Evolutionary conservation across 2,888 invertebrate genomes (phyloP).

Genomic region (Noctua janthe): DNA sequence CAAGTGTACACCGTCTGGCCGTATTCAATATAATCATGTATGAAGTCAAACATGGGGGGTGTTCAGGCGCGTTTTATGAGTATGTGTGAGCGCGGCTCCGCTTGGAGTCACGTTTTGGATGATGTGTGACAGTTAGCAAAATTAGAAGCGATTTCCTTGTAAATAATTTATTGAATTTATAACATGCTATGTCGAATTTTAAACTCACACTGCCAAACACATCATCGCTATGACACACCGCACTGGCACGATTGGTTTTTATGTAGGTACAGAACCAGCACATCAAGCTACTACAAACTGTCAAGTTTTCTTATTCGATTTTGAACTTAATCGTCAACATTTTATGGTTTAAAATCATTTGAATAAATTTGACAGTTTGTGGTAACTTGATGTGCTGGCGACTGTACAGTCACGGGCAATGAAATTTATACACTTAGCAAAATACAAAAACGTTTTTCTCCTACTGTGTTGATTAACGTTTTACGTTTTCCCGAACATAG

Average conservation of each 20-base stretch:
- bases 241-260: too few species aligned
- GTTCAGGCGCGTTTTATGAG: conserved; percentile 15
- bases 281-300: too few species aligned
- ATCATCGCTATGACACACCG: too few species aligned
- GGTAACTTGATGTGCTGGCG: too few species aligned
- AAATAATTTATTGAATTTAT: neutral
- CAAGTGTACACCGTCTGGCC: conserved; percentile 8
- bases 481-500: too few species aligned
- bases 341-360: too few species aligned
- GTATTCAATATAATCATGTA: conserved; percentile 35
- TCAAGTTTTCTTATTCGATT: too few species aligned
- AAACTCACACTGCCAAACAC: neutral
- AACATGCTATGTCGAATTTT: neutral
- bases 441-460: neutral
- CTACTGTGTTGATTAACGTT: neutral
- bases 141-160: neutral
- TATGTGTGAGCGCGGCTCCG: neutral
- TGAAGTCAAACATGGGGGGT: conserved; percentile 24
- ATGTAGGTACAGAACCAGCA: too few species aligned
- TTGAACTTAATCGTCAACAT: too few species aligned
- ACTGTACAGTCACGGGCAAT: too few species aligned
- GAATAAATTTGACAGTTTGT: too few species aligned
- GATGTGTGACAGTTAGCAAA: neutral
- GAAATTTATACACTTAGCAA: too few species aligned
- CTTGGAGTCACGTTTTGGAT: conserved; percentile 13